phyloP scores from a whole-genome alignment of 2,113 vertebrate genomes.

The Pluvialis apricaria region DNA sequence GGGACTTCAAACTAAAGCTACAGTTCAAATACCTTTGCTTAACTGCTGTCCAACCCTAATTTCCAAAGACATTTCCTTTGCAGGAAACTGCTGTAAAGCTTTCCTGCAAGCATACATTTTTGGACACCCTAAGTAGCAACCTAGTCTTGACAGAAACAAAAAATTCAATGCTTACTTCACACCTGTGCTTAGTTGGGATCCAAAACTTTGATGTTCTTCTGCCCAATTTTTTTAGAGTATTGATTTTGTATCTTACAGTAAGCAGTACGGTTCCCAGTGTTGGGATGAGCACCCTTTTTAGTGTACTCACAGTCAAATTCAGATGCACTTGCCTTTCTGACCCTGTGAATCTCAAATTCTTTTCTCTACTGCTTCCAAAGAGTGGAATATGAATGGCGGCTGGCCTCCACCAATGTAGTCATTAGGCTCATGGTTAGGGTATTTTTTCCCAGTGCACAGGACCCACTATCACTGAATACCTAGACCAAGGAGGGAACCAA shows the following conservation, averaged over 20 bases:
- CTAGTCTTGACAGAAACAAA: not conserved
- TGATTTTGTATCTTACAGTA: not conserved
- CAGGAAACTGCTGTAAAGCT: not conserved
- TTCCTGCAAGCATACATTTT: not conserved
- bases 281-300: not conserved
- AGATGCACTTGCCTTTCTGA: not conserved
- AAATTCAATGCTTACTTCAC: not conserved
- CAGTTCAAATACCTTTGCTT: not conserved
- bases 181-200: not conserved
- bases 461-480: not conserved
- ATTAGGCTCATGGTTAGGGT: not conserved
- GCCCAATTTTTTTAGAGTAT: not conserved
- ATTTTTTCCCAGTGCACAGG: not conserved
- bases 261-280: not conserved
- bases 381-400: not conserved
- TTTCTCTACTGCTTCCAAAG: not conserved
- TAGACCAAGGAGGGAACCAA: not conserved
- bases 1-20: not conserved
- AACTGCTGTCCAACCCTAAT: not conserved
- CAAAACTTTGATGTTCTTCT: not conserved
- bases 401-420: not conserved
- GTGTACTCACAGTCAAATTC: not conserved
- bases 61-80: not conserved
- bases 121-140: not conserved
- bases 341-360: not conserved